Base-by-base conservation (phyloP, 1,140 invertebrate species). In the Acromyrmex charruanus region DNA sequence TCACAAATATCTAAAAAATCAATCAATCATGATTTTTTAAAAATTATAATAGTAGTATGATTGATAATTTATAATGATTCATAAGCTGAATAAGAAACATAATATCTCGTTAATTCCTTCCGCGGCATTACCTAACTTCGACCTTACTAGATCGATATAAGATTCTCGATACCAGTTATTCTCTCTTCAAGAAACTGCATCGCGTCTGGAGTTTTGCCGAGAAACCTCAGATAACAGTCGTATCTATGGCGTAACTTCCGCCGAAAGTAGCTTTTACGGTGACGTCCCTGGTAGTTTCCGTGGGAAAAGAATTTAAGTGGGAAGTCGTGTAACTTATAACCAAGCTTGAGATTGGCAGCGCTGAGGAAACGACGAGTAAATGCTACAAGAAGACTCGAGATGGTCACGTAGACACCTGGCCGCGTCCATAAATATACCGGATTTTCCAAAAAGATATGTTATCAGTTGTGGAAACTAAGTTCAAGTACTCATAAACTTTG, bases 271-370 rank as follows among this genome's bases (percentile, higher is more conserved):
- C 80, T 84, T 74, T 84, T 61, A 84, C 80, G 80, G 35, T 59
- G 66, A 74, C 61, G 65, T 85, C 77, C 35, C 55, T 53, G 25
- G 74, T 77, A 61, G 58, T 80, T 55, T 81, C 51, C 51, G 77
- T 16, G 58, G 44, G 25, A 77, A 74, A 87, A 87, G 69, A 85
- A 71, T 74, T 77, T 87, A 85, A 86, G 75, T 86, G 77, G 65
- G 75, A 86, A 86, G 51, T 69, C 85, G 77, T 86, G 85, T 86
- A 80, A 86, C 75, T 86, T 86, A 80, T 86, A 86, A 68, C 77
- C 53, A 68, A 80, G 85, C 75, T 86, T n/a, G 53, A 86, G 85
- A 86, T 86, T 80, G 77, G 35, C 61, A 53, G 53, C 31, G 39
- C 59, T 74, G 66, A 66, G 28, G 35, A 31, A 85, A 58, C 44